Evolutionary conservation across 2,113 vertebrate genomes (phyloP).

Genomic region (Dipodomys spectabilis): DNA sequence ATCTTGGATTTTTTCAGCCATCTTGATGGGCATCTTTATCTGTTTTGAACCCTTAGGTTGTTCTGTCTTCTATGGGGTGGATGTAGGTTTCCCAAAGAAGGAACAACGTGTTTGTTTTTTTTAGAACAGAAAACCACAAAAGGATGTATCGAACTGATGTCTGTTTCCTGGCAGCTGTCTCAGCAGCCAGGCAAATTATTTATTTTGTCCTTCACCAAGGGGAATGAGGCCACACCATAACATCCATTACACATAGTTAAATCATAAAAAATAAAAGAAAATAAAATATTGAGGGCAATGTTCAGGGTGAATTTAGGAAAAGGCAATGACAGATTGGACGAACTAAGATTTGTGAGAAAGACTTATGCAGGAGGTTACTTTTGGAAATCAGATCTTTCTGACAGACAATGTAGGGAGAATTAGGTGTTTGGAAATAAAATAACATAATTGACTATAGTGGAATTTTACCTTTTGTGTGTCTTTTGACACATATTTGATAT

Average conservation of each 20-base stretch:
- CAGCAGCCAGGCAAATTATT: background rate
- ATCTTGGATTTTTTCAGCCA: background rate
- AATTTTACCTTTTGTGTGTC: background rate
- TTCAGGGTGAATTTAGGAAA: conserved; percentile 27
- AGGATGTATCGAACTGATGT: background rate
- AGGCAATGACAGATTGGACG: background rate
- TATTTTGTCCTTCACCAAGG: background rate
- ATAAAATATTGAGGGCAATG: background rate
- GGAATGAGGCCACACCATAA: background rate
- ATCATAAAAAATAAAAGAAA: background rate
- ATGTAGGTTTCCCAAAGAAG: background rate
- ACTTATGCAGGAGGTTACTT: background rate
- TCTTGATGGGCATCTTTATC: background rate
- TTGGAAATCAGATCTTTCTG: background rate
- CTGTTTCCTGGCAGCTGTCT: background rate
- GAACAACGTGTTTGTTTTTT: background rate
- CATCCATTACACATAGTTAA: background rate
- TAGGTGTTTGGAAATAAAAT: background rate
- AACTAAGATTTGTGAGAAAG: background rate
- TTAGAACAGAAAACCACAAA: background rate
- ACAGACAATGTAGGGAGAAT: too few species aligned
- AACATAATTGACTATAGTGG: background rate
- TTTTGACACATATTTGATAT: background rate
- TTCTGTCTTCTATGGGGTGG: background rate
- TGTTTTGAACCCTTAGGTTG: background rate